These are phyloP conservation scores for Camponotus floridanus DNA, from an alignment of 1,140 invertebrate genomes.

Conservation along the genomic window DNA sequence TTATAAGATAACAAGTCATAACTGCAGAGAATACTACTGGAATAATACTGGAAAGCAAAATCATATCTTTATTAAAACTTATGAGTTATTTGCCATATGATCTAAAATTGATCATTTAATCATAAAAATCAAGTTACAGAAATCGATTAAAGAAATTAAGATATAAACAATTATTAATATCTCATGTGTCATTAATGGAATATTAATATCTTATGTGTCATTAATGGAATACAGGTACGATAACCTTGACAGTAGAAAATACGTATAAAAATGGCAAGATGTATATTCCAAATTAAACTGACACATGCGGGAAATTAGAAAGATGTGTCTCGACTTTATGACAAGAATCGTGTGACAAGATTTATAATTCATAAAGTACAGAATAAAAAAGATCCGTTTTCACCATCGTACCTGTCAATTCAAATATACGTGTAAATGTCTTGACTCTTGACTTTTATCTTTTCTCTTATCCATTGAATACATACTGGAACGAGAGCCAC, in stretches of 20 bases:
- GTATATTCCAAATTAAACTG: constrained; percentile 57
- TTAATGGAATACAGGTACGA: constrained; percentile 15
- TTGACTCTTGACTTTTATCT: not conserved
- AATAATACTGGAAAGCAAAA: constrained; percentile 24
- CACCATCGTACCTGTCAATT: not conserved
- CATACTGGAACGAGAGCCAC: too few species aligned
- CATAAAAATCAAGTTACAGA: not conserved
- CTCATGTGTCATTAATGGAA: too few species aligned
- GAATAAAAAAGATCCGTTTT: constrained; percentile 4
- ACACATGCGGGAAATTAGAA: constrained; percentile 47
- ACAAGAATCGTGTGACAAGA: not conserved
- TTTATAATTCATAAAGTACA: too few species aligned
- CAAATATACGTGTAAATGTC: not conserved
- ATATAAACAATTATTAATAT: not conserved
- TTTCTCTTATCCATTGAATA: too few species aligned
- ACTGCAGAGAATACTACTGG: constrained; percentile 33
- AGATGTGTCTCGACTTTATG: not conserved
- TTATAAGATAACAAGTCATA: constrained; percentile 76
- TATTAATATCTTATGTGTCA: not conserved
- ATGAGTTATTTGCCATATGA: not conserved
- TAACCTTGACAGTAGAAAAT: constrained; percentile 63
- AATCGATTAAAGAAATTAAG: not conserved
- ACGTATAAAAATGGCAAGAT: constrained; percentile 44
- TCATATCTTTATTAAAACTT: constrained; percentile 34
- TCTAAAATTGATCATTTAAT: not conserved